phyloP scores from a whole-genome alignment of 2,888 invertebrate genomes.

The Pardosa pseudoannulata region DNA sequence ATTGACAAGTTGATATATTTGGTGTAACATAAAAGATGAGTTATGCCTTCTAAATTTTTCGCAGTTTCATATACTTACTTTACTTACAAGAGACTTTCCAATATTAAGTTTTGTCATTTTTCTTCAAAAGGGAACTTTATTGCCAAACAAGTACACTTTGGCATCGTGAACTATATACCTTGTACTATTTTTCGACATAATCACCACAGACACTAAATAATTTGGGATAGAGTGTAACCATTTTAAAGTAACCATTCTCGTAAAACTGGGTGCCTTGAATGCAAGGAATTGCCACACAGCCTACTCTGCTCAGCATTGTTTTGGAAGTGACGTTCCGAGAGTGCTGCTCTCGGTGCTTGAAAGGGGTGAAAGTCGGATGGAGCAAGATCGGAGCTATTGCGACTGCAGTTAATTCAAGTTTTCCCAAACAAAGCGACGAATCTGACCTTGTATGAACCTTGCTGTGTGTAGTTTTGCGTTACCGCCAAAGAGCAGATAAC shows the following conservation, averaged over 20 bases:
- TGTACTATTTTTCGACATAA: background rate
- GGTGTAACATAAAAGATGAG: too few relatives aligned
- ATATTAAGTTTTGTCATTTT: background rate
- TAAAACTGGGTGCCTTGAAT: background rate
- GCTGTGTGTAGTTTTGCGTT: too few relatives aligned
- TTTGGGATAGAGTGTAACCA: background rate
- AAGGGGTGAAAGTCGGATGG: background rate
- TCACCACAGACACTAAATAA: background rate
- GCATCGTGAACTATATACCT: background rate
- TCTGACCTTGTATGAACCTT: too few relatives aligned
- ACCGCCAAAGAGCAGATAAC: too few relatives aligned
- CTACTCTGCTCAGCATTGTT: background rate
- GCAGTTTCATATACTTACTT: too few relatives aligned
- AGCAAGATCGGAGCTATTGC: background rate
- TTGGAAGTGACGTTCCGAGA: conserved; percentile 3
- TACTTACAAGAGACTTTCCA: too few relatives aligned
- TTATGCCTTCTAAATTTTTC: too few relatives aligned
- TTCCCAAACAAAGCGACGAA: too few relatives aligned
- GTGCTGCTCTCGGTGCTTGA: background rate
- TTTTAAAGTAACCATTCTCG: background rate
- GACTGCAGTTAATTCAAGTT: too few relatives aligned
- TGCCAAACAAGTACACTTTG: background rate
- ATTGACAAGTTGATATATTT: too few relatives aligned
- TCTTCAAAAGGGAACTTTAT: background rate
- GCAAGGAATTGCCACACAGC: too few relatives aligned